Conservation (phyloP, 2,797 vertebrate genomes). For the Eutrigla gurnardus region DNA sequence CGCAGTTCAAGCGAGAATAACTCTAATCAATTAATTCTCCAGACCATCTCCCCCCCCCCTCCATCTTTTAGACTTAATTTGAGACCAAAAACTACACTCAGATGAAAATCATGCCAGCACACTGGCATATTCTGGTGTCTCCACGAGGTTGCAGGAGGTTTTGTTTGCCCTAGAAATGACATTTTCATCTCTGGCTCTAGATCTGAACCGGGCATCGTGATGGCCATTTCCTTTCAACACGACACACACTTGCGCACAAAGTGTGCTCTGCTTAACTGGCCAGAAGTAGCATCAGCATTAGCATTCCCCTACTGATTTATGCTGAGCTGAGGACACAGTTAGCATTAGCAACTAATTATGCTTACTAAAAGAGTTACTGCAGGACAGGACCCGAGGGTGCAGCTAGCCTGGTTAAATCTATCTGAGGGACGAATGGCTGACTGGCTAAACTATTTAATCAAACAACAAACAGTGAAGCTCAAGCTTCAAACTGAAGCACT, state of each 20-base stretch:
- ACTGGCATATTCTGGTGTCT: neutral
- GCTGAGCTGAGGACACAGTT: conserved; percentile 54
- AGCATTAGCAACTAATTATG: conserved; percentile 45
- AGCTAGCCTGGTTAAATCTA: conserved; percentile 55
- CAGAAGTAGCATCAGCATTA: conserved; percentile 38
- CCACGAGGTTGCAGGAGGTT: conserved; percentile 22
- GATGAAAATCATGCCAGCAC: conserved; percentile 10
- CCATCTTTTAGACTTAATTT: conserved; percentile 15
- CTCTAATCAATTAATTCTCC: conserved; percentile 56
- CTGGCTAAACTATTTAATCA: conserved; percentile 40
- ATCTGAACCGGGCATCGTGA: conserved; percentile 43
- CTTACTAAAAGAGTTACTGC: conserved; percentile 40
- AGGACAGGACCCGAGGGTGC: conserved; percentile 51
- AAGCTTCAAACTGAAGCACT: conserved; percentile 65
- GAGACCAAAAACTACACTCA: conserved; percentile 9
- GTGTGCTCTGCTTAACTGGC: conserved; percentile 24
- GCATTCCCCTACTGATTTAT: conserved; percentile 46
- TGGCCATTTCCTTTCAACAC: conserved; percentile 49
- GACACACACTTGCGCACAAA: conserved; percentile 17
- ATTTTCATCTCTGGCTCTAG: conserved; percentile 43
- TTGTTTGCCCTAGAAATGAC: conserved; percentile 65
- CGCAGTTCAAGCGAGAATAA: conserved; percentile 29
- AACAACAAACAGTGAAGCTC: conserved; percentile 44
- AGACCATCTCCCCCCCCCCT: neutral
- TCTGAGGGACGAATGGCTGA: conserved; percentile 34